Base-by-base conservation (phyloP, 2,888 invertebrate species). In the Catocala nupta region DNA sequence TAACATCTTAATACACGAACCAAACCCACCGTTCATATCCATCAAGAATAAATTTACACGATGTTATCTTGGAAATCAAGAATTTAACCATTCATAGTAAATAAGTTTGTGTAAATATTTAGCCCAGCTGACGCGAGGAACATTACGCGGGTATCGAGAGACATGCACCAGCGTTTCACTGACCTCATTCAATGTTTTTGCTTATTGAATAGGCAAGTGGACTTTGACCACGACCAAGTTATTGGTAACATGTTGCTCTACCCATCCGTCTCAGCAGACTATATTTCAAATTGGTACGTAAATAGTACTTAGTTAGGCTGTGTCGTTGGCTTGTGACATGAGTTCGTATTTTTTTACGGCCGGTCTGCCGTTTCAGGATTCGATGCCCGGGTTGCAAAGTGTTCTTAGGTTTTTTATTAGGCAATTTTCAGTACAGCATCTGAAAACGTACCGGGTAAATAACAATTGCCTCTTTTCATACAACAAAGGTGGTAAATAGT, bases 91-190 rank as follows among this genome's bases (percentile, higher is more conserved):
- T 70, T 71, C 70, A 71, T 78, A 77, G 70, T 78, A 74, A 69
- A 69, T 68, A 68, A 66, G 81, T 81, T 68, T 62, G 78, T 82
- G 79, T 84, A 87, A 88, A 88, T 85, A 87, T 88, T 88, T 87
- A 84, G 69, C 56, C 63, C 61, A 80, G 77, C 79, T 76, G 73
- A 77, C 79, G 78, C 71, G 75, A 73, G 75, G 82, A 80, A 65
- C 80, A 78, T 80, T 75, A 69, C 70, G 69, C 68, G 51, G 59
- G 44, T 68, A 80, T 54, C 73, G 86, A 86, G 62, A 74, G 85
- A 85, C 70, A 73, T 73, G 70, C 65, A 68, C 65, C 87, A 88
- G 85, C 59, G 72, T 72, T 75, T 70, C 71, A 72, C 66, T 78
- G 80, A 74, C 82, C 83, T 82, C 77, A 68, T 73, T 82, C 66